Conservation (phyloP, 64 coral and sea anemone species). For the Astreopora myriophthalma region DNA sequence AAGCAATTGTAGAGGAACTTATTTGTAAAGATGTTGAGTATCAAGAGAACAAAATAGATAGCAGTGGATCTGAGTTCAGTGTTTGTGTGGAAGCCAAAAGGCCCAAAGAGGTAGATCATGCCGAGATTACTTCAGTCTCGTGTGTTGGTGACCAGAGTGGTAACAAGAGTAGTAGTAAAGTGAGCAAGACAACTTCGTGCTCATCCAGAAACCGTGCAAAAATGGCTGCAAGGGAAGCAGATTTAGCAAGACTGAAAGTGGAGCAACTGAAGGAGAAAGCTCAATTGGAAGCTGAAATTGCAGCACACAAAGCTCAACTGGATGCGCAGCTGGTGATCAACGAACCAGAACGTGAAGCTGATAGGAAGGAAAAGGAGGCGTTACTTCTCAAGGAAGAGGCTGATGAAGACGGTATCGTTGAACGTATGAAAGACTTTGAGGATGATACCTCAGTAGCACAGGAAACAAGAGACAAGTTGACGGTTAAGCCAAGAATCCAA, state of each 20-base stretch:
- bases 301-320: no score
- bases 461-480: background rate
- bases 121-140: background rate
- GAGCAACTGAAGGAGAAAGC: background rate
- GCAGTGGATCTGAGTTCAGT: background rate
- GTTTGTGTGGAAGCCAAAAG: background rate
- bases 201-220: background rate
- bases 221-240: background rate
- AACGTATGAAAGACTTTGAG: background rate
- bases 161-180: background rate
- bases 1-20: background rate
- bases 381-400: background rate
- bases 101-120: background rate
- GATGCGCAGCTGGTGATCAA: background rate
- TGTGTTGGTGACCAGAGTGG: background rate
- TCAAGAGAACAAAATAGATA: background rate
- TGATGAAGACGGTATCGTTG: background rate
- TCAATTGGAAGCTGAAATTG: background rate
- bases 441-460: background rate
- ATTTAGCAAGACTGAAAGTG: constrained; percentile 7
- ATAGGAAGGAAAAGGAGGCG: background rate
- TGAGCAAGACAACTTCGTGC: background rate
- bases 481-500: background rate
- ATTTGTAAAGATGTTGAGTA: background rate
- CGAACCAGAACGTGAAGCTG: background rate